Base-by-base conservation (phyloP, 2,113 vertebrate genomes). In the Merops nubicus region DNA sequence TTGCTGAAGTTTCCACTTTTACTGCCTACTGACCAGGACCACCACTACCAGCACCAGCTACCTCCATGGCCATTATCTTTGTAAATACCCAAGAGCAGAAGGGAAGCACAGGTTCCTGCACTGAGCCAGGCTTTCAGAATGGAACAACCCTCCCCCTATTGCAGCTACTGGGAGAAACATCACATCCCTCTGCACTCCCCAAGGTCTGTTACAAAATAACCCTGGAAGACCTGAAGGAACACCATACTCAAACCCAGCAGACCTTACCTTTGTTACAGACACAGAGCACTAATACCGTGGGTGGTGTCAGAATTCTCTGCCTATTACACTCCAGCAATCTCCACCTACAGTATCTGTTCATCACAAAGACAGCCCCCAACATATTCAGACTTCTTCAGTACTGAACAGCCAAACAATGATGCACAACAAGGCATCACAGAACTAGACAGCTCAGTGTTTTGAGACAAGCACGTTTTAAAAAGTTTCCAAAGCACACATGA, bases 401-500 rank as follows among this genome's bases (percentile, higher is more conserved):
- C 9, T 47, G 18, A 89, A 54, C 5, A 72, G 31, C 8, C 42
- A 51, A 74, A 43, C 15, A 34, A 11, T 0, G 14, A 64, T 4
- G 14, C 36, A 80, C 12, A 57, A 38, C 9, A 80, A 70, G 42
- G 25, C 36, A 59, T 7, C 22, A 47, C 22, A 77, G n/a, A 67
- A 70, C 29, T 12, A 19, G 20, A 63, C 10, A 67, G 21, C 47
- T 43, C 72, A 62, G 0, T 1, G 40, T 50, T 59, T 15, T 31
- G 22, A 88, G 23, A 68, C 33, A 59, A 8, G 78, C 42, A 9
- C 20, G 31, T 28, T 72, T 72, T 9, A 3, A 53, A 63, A 14
- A 14, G 10, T 11, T 34, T 33, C 74, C 53, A 57, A 50, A 68
- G 25, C 33, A 40, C 40, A 38, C 4, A 19, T 0, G 0, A 73